Percentiles rank a stretch among this genome's conserved stretches.
Evolutionary conservation across 1,140 invertebrate genomes (phyloP).

Genomic region (Melipona quadrifasciata): DNA sequence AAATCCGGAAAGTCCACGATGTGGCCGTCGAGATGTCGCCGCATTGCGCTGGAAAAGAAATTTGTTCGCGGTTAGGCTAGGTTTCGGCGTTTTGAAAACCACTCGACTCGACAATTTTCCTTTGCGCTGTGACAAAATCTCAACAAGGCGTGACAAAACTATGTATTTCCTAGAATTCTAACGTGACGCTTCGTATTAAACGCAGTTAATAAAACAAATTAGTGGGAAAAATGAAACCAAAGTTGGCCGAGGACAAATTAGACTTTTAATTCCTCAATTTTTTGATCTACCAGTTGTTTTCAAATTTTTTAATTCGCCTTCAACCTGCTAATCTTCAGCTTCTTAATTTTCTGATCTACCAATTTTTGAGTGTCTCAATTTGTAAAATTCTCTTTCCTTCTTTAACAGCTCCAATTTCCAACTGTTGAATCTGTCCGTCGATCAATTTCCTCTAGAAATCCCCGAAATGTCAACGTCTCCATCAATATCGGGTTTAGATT

Average conservation of each 20-base stretch:
- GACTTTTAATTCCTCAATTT: background rate
- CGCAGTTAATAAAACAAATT: too few species aligned
- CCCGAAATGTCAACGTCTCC: background rate
- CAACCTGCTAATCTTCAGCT: background rate
- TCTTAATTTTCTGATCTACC: background rate
- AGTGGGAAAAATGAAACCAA: too few species aligned
- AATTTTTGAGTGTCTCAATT: background rate
- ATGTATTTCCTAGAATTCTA: too few species aligned
- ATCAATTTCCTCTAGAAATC: background rate
- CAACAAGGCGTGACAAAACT: too few species aligned
- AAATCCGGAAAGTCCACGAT: slow-evolving; percentile 71
- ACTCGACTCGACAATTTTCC: too few species aligned
- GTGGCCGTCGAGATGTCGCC: slow-evolving; percentile 74
- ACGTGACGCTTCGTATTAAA: too few species aligned
- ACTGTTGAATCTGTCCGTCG: background rate
- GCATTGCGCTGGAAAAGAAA: slow-evolving; percentile 73
- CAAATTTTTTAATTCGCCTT: too few species aligned
- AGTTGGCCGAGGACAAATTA: too few species aligned
- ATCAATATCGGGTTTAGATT: background rate
- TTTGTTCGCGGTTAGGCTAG: background rate
- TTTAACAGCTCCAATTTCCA: background rate
- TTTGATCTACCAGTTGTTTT: background rate
- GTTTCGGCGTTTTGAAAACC: too few species aligned
- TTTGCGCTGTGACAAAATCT: too few species aligned
- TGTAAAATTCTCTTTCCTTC: background rate